Conservation (phyloP, 2,113 vertebrate species). For the Pantherophis guttatus region DNA sequence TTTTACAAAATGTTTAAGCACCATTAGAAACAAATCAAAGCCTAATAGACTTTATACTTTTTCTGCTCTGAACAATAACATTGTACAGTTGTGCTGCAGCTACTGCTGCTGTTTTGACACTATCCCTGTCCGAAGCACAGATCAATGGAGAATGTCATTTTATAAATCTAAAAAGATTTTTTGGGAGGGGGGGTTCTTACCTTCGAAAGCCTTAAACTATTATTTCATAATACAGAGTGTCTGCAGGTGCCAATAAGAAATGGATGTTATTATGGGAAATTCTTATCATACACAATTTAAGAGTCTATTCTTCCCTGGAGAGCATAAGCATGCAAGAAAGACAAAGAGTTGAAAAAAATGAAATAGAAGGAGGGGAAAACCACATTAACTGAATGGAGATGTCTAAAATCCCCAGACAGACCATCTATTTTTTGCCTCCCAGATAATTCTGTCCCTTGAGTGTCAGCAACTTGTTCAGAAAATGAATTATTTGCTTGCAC, state of each 20-base stretch:
- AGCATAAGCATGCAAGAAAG: slow-evolving; percentile 16
- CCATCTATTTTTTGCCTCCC: not conserved
- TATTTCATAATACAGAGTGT: slow-evolving; percentile 55
- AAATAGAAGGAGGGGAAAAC: not conserved
- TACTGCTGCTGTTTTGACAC: slow-evolving; percentile 52
- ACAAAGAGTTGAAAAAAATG: slow-evolving; percentile 13
- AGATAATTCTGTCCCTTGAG: slow-evolving; percentile 6
- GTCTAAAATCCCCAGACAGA: slow-evolving; percentile 7
- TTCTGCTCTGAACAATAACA: slow-evolving; percentile 63
- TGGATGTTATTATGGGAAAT: slow-evolving; percentile 24
- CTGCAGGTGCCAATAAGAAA: slow-evolving; percentile 43
- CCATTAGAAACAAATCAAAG: slow-evolving; percentile 66
- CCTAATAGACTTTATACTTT: slow-evolving; percentile 44
- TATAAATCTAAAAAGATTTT: slow-evolving; percentile 59
- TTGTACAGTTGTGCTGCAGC: slow-evolving; percentile 60
- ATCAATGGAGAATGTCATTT: slow-evolving; percentile 67
- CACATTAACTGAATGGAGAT: not conserved
- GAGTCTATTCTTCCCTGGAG: slow-evolving; percentile 25
- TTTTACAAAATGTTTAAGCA: slow-evolving; percentile 63
- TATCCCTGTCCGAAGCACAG: slow-evolving; percentile 58
- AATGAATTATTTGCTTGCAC: not conserved
- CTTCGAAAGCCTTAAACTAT: slow-evolving; percentile 59
- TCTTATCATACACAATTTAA: slow-evolving; percentile 20
- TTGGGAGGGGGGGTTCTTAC: slow-evolving; percentile 46
- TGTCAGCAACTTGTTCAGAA: not conserved